Percentiles rank a stretch among this genome's conserved stretches.
Evolutionary conservation across 2,888 invertebrate genomes (phyloP).

Genomic region (Melanchra persicariae): DNA sequence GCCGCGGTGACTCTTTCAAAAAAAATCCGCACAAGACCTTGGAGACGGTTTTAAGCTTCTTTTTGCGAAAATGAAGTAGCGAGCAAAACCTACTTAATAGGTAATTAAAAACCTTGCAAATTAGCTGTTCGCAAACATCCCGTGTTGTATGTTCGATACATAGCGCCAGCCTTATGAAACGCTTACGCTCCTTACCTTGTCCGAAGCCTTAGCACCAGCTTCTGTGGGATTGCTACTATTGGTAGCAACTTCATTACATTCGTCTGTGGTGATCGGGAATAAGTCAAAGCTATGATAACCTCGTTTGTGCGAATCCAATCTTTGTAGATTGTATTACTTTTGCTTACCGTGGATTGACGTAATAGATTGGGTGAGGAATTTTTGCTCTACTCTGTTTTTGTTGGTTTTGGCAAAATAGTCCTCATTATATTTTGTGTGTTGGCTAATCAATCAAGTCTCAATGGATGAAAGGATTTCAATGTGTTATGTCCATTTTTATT

Average conservation of each 20-base stretch:
- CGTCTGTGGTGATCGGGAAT: constrained; percentile 56
- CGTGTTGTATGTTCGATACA: background rate
- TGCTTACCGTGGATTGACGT: constrained; percentile 53
- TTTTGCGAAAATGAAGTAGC: no score
- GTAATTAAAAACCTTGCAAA: no score
- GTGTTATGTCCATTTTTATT: no score
- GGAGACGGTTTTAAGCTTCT: no score
- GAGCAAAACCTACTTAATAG: no score
- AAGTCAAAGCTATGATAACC: constrained; percentile 64
- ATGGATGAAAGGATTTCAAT: background rate
- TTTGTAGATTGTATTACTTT: constrained; percentile 62
- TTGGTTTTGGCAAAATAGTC: constrained; percentile 9
- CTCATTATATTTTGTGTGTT: background rate
- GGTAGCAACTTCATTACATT: constrained; percentile 59
- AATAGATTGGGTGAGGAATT: constrained; percentile 35
- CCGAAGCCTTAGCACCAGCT: background rate
- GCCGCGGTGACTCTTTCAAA: no score
- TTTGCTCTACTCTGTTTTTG: constrained; percentile 22
- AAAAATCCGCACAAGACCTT: no score
- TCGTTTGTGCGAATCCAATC: constrained; percentile 61
- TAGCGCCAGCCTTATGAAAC: background rate
- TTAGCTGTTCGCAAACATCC: no score
- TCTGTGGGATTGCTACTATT: constrained; percentile 50
- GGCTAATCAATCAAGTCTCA: background rate
- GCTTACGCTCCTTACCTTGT: background rate